Percentiles rank a stretch among this genome's conserved stretches.
Conservation (phyloP, 2,888 invertebrate genomes). For the Sinohyriopsis cumingii region DNA sequence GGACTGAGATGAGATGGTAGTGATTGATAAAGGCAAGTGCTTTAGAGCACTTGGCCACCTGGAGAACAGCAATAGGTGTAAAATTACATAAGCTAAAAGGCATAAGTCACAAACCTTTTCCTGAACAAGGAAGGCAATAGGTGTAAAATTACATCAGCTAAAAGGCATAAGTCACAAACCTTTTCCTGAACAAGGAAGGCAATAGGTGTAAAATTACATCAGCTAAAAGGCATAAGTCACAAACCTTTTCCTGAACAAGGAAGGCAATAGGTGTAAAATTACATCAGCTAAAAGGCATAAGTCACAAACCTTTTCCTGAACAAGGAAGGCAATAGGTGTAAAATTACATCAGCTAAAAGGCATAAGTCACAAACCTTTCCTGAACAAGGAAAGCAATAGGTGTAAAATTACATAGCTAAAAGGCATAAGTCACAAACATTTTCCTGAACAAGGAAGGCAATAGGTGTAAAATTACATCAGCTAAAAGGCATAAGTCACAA, state of each 20-base stretch:
- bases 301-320: conserved; percentile 50
- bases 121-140: conserved; percentile 48
- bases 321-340: conserved; percentile 37
- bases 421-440: conserved; percentile 33
- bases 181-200: conserved; percentile 55
- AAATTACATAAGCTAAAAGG: neutral
- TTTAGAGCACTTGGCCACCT: too few relatives aligned
- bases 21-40: too few relatives aligned
- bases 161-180: conserved; percentile 25
- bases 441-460: conserved; percentile 52
- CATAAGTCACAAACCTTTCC: conserved; percentile 38
- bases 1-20: too few relatives aligned
- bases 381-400: conserved; percentile 48
- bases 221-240: neutral
- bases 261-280: conserved; percentile 24
- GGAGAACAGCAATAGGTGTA: too few relatives aligned
- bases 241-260: conserved; percentile 55
- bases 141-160: neutral
- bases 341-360: neutral
- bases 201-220: too few relatives aligned
- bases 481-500: neutral
- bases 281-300: neutral
- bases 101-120: conserved; percentile 42
- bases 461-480: too few relatives aligned
- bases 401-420: neutral